Base-by-base conservation (phyloP, 2,797 vertebrate species). In the Graptemys geographica region DNA sequence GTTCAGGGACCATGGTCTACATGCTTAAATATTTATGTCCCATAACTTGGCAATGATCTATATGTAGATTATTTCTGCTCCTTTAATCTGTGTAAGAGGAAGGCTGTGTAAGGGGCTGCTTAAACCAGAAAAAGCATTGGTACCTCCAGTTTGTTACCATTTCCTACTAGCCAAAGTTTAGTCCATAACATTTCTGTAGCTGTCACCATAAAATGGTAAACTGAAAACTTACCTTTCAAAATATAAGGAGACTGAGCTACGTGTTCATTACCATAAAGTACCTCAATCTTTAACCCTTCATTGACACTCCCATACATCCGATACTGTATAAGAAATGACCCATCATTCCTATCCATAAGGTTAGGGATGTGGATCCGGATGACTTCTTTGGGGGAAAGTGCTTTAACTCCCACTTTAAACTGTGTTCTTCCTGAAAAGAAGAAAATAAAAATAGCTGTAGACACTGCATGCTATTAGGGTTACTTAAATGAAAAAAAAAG, bases 281-380 rank as follows among this genome's bases (percentile, higher is more conserved):
- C 95, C 18, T 99, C 98, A 49, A 99, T 97, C 95, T 98, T 98
- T 90, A 99, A 98, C n/a, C 99, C 99, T 81, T 92, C 93, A 5
- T 27, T 90, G 28, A 97, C 97, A 13, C 98, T 98, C 33, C 98
- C 98, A 56, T 99, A 99, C 95, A 99, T 98, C 16, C 99, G 98
- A 87, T 99, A 99, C 85, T 99, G 96, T 94, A 99, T 98, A 81
- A 99, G 98, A 97, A 99, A 99, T 28, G 99, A 99, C 8, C 99
- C 99, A 82, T 99, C 99, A 0, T 98, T 98, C 84, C 99, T 97
- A 95, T 99, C 99, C 98, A 99, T 96, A 53, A 99, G 99, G 1
- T 97, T 96, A 18, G 99, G 98, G 1, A 98, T 97, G 12, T 99
- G 99, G 96, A 99, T 98, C 13, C 99, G 98, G 86, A 98, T 84